phyloP scores from a whole-genome alignment of 2,888 invertebrate species.

The Dermolepida albohirtum region DNA sequence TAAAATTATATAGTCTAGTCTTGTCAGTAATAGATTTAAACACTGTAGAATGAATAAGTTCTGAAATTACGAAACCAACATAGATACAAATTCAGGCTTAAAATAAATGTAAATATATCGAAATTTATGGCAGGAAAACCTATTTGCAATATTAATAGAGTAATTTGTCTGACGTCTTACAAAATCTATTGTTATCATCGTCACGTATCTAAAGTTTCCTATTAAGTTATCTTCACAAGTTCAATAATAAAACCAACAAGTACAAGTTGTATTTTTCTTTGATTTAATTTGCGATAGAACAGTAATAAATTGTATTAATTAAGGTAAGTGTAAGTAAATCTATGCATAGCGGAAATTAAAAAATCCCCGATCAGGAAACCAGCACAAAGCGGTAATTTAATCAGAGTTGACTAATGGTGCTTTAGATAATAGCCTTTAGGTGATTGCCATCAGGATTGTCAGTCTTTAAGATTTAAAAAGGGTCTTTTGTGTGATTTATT shows the following conservation, averaged over 20 bases:
- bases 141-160: conserved; percentile 29
- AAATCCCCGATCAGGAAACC: conserved; percentile 60
- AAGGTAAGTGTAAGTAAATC: conserved; percentile 43
- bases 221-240: conserved; percentile 27
- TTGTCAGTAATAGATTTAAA: too few relatives aligned
- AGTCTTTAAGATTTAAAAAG: conserved; percentile 57
- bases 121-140: conserved; percentile 2
- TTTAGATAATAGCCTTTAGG: conserved; percentile 59
- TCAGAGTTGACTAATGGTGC: conserved; percentile 61
- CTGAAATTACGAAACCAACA: too few relatives aligned
- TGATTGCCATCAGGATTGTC: conserved; percentile 57
- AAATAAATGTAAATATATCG: conserved; percentile 8
- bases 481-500: conserved; percentile 61
- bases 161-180: conserved; percentile 32
- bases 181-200: conserved; percentile 24
- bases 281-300: conserved; percentile 43
- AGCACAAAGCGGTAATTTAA: conserved; percentile 59
- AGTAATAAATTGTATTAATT: conserved; percentile 41
- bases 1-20: too few relatives aligned
- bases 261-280: conserved; percentile 38
- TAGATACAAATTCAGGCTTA: background rate
- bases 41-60: too few relatives aligned
- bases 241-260: conserved; percentile 42
- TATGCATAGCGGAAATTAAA: conserved; percentile 53
- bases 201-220: conserved; percentile 19